Evolutionary conservation across 1,140 invertebrate species (phyloP), one percentile per base, ranked within the genome.

Genomic region (Agrypnia vestita): DNA sequence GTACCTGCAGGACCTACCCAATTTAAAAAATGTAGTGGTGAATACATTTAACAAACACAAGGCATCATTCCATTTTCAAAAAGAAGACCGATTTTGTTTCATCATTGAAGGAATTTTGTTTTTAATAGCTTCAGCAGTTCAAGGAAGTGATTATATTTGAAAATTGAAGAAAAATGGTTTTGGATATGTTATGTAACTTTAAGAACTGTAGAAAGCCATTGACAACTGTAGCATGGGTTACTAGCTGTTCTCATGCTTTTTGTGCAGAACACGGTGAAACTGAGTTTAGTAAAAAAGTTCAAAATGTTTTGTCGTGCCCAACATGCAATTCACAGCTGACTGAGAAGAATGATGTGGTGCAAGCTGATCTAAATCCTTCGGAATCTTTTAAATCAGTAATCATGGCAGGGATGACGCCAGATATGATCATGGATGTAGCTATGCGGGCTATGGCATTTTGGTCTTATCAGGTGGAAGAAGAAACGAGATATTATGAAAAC

Each of bases 211-310:
- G 89, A 86, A 88, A 86, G 85, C 82, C 86, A 62, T 84, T 91
- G 81, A 51, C 47, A 12, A 62, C 15, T 12, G 47, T 25, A 15
- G 89, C 89, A 19, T 91, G 89, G 89, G 87, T 91, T n/a, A 91
- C 90, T 44, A 90, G 87, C 61, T 91, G 89, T 85, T 91, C 89
- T 64, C 89, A 90, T 81, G 89, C 88, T 76, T 90, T 91, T 86
- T 91, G 90, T 81, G 85, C 87, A 59, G 90, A 91, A 82, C 89
- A 91, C 78, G 90, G 89, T 13, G 86, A 89, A 84, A 85, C 84
- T 73, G 88, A 90, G 85, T 90, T 90, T 79, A 86, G 85, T 83
- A 86, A 86, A 82, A 89, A 86, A 75, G 78, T 85, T 77, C 86
- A 87, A 78, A 88, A 89, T 82, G 85, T 84, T 43, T 83, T 89